Conservation (phyloP, 2,113 vertebrate species). For the Forbesichthys agassizii region DNA sequence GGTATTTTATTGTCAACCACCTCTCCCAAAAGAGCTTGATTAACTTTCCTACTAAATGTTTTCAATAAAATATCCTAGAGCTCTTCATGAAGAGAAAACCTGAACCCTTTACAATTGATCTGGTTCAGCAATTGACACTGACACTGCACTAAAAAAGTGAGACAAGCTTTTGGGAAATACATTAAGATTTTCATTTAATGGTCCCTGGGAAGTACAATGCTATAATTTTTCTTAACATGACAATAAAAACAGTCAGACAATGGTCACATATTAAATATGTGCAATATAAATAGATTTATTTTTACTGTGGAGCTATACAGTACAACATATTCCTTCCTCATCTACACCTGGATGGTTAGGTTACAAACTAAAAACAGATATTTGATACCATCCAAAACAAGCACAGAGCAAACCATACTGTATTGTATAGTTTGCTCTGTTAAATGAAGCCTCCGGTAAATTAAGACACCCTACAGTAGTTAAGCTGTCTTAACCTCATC, state of each 20-base stretch:
- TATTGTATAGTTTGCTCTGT: neutral
- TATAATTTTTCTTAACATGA: slow-evolving; percentile 42
- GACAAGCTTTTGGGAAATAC: slow-evolving; percentile 52
- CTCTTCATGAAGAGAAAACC: slow-evolving; percentile 16
- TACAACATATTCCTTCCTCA: slow-evolving; percentile 1
- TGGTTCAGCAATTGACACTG: slow-evolving; percentile 57
- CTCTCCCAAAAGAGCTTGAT: slow-evolving; percentile 42
- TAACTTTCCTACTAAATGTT: slow-evolving; percentile 29
- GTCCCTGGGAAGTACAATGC: slow-evolving; percentile 44
- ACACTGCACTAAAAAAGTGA: slow-evolving; percentile 36
- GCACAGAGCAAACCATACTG: slow-evolving; percentile 47
- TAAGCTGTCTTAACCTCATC: no score
- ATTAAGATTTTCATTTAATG: slow-evolving; percentile 59
- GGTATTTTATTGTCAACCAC: slow-evolving; percentile 46
- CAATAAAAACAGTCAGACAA: slow-evolving; percentile 3
- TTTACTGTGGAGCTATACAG: slow-evolving; percentile 16
- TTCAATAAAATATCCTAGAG: slow-evolving; percentile 55
- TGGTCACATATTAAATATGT: no score
- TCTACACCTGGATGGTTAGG: slow-evolving; percentile 48
- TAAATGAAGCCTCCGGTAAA: no score
- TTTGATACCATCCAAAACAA: slow-evolving; percentile 58
- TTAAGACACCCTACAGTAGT: no score
- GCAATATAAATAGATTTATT: slow-evolving; percentile 22
- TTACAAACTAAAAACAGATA: slow-evolving; percentile 37
- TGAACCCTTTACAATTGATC: slow-evolving; percentile 38